Conservation (phyloP, 2,888 invertebrate species). For the Carabus problematicus region DNA sequence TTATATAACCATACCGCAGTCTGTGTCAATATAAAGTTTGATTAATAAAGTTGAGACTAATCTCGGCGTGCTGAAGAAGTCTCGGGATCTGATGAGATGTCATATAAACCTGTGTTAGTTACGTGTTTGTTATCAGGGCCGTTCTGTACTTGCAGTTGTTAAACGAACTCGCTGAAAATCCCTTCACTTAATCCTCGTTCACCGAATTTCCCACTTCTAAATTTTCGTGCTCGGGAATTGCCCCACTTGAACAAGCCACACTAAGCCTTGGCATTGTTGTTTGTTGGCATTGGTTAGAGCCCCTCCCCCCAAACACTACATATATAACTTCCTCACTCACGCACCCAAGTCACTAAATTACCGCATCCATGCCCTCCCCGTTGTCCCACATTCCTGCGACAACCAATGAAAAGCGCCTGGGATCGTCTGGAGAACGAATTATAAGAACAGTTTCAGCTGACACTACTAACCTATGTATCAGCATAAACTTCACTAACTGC, state of each 20-base stretch:
- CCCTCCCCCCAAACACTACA: neutral
- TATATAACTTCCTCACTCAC: constrained; percentile 8
- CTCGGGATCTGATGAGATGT: too few relatives aligned
- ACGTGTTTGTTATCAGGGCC: too few relatives aligned
- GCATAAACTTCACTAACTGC: too few relatives aligned
- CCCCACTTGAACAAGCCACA: neutral
- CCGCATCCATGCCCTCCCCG: neutral
- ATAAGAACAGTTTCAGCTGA: neutral
- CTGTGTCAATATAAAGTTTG: too few relatives aligned
- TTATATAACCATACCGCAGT: too few relatives aligned
- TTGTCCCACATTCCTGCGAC: neutral
- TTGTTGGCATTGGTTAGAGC: constrained; percentile 5
- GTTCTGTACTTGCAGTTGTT: too few relatives aligned
- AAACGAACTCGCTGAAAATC: neutral
- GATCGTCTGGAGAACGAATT: constrained; percentile 20
- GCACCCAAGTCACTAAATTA: constrained; percentile 23
- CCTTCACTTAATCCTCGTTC: constrained; percentile 7
- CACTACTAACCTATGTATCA: too few relatives aligned
- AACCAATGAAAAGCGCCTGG: neutral
- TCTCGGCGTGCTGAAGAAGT: too few relatives aligned
- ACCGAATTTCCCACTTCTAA: constrained; percentile 10
- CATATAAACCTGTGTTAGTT: too few relatives aligned
- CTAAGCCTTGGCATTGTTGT: constrained; percentile 19
- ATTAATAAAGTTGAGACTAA: too few relatives aligned
- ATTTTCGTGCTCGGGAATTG: constrained; percentile 9